These are phyloP conservation scores for Pheucticus melanocephalus DNA, from an alignment of 2,113 vertebrate species.

Conservation along the genomic window DNA sequence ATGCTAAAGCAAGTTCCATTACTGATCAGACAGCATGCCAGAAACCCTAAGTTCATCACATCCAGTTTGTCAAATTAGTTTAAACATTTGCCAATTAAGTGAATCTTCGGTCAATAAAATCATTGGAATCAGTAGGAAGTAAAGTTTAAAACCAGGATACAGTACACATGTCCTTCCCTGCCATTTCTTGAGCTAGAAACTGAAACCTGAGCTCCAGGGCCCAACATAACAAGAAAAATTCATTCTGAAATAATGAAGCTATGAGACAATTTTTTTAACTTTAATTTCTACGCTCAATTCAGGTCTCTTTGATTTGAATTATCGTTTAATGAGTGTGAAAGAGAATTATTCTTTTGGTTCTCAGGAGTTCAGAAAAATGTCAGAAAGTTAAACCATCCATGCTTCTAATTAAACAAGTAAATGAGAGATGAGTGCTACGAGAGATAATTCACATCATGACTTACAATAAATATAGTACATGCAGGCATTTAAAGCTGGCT, in stretches of 20 bases:
- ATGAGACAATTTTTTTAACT: background rate
- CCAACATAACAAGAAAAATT: background rate
- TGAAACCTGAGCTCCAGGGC: background rate
- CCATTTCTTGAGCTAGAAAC: background rate
- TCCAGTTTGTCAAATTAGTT: background rate
- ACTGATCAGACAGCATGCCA: background rate
- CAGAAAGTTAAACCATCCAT: background rate
- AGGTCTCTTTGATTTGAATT: background rate
- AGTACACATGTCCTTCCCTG: background rate
- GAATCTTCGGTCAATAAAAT: background rate
- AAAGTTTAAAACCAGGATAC: background rate
- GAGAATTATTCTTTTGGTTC: background rate
- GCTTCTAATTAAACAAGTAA: background rate
- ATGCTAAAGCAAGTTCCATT: background rate
- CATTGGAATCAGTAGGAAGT: background rate
- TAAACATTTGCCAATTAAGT: background rate
- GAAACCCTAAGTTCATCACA: background rate
- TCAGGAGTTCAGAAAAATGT: background rate
- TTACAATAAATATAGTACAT: background rate
- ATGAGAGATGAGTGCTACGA: background rate
- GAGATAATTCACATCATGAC: background rate
- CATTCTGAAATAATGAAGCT: background rate
- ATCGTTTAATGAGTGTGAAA: background rate
- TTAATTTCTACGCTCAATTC: background rate
- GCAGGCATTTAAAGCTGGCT: background rate